Percentiles rank a stretch among this genome's conserved stretches.
Evolutionary conservation across 2,888 invertebrate species (phyloP).

Genomic region (Drosophila algonquin): DNA sequence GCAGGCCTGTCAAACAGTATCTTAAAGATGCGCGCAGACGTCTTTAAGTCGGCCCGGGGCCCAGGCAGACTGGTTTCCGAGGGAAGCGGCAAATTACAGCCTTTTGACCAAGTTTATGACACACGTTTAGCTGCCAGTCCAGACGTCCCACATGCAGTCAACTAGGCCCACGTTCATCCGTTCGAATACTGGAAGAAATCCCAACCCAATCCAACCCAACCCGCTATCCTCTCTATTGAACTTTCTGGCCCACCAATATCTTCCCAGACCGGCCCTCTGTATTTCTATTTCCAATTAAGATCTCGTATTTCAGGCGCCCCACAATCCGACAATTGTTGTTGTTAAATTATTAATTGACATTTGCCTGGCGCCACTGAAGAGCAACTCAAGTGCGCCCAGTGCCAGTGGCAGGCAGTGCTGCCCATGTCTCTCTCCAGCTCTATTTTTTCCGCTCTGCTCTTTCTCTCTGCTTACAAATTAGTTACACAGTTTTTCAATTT

Average conservation of each 20-base stretch:
- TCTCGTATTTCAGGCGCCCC: constrained; percentile 59
- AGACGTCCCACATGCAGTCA: constrained; percentile 11
- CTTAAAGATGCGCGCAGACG: constrained; percentile 57
- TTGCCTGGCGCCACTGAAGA: constrained; percentile 59
- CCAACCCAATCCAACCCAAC: not conserved
- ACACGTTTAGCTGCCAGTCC: constrained; percentile 43
- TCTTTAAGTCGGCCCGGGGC: not conserved
- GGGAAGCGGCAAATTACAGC: constrained; percentile 55
- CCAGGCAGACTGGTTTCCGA: constrained; percentile 26
- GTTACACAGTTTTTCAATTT: constrained; percentile 56
- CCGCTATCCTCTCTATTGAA: not conserved
- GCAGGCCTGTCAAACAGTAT: constrained; percentile 59
- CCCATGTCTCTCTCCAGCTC: not conserved
- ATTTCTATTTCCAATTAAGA: constrained; percentile 52
- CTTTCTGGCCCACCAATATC: not conserved
- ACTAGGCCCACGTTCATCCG: constrained; percentile 52
- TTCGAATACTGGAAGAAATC: constrained; percentile 34
- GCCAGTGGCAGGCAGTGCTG: constrained; percentile 8
- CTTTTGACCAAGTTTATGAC: constrained; percentile 65
- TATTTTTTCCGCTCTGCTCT: not conserved
- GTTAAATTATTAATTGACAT: constrained; percentile 62
- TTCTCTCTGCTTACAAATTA: constrained; percentile 46
- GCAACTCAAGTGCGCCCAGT: constrained; percentile 41
- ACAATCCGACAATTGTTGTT: constrained; percentile 55
- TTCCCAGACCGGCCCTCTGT: constrained; percentile 6